These are phyloP conservation scores for Onychostruthus taczanowskii DNA, from an alignment of 2,113 vertebrate species.

Conservation along the genomic window DNA sequence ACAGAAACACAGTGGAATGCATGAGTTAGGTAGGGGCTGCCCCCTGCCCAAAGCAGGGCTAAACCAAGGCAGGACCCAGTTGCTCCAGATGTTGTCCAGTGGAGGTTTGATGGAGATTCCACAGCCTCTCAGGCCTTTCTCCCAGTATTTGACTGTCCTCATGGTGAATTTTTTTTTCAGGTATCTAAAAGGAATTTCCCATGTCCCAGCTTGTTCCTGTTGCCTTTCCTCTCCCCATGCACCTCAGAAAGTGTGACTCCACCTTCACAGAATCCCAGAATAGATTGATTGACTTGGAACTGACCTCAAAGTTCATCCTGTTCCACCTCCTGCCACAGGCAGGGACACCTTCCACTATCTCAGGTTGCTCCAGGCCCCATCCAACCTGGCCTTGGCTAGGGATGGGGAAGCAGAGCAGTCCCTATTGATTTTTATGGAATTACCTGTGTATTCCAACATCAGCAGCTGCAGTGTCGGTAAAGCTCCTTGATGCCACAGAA, in stretches of 20 bases:
- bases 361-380: fast-evolving
- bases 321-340: neutral
- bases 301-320: neutral
- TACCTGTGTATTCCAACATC: neutral
- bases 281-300: neutral
- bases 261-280: neutral
- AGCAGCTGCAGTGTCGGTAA: neutral
- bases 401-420: neutral
- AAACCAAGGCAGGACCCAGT: fast-evolving
- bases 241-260: neutral
- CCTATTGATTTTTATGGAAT: neutral
- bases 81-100: neutral
- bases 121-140: neutral
- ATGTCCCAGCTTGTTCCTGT: neutral
- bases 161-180: neutral
- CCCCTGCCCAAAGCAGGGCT: neutral
- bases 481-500: neutral
- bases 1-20: neutral
- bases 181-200: neutral
- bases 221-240: neutral
- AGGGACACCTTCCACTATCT: neutral
- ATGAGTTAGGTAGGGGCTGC: neutral
- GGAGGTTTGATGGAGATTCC: neutral
- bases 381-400: neutral
- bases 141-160: neutral